Percentiles rank a stretch among this genome's conserved stretches.
These are phyloP conservation scores for Channa argus DNA, from an alignment of 2,113 vertebrate genomes.

Conservation along the genomic window DNA sequence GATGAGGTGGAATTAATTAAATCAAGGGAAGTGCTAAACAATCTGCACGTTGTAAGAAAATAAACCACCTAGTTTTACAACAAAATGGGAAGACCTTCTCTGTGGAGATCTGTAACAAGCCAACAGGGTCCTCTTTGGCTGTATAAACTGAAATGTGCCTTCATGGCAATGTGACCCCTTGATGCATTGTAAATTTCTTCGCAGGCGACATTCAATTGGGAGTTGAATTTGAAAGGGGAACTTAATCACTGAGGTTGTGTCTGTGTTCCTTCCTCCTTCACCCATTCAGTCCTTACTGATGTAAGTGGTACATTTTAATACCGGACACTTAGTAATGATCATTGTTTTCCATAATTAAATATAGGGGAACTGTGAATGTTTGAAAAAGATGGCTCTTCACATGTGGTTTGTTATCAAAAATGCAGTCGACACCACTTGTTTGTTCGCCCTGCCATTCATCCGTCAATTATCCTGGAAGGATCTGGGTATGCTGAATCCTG, in stretches of 20 bases:
- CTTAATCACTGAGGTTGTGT: not conserved
- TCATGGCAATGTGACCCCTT: constrained; percentile 9
- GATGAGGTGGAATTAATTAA: not conserved
- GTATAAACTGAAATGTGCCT: constrained; percentile 44
- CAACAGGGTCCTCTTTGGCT: constrained; percentile 24
- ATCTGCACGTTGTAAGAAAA: constrained; percentile 33
- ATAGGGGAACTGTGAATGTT: too few relatives aligned
- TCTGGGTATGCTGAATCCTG: too few relatives aligned
- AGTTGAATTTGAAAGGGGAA: not conserved
- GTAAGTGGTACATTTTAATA: too few relatives aligned
- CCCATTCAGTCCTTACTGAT: not conserved
- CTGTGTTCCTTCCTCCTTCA: not conserved
- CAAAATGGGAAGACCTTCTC: constrained; percentile 26
- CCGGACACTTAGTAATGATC: too few relatives aligned
- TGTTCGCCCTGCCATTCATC: too few relatives aligned
- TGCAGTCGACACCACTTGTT: too few relatives aligned
- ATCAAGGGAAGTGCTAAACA: not conserved
- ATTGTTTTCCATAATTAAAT: too few relatives aligned
- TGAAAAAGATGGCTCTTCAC: too few relatives aligned
- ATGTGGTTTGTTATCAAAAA: too few relatives aligned
- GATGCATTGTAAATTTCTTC: constrained; percentile 10
- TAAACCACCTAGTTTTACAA: constrained; percentile 33
- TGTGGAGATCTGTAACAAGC: constrained; percentile 35
- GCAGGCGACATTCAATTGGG: not conserved
- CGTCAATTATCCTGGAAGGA: too few relatives aligned